Evolutionary conservation across 2,888 invertebrate species (phyloP).

Genomic region (Cosmia trapezina): DNA sequence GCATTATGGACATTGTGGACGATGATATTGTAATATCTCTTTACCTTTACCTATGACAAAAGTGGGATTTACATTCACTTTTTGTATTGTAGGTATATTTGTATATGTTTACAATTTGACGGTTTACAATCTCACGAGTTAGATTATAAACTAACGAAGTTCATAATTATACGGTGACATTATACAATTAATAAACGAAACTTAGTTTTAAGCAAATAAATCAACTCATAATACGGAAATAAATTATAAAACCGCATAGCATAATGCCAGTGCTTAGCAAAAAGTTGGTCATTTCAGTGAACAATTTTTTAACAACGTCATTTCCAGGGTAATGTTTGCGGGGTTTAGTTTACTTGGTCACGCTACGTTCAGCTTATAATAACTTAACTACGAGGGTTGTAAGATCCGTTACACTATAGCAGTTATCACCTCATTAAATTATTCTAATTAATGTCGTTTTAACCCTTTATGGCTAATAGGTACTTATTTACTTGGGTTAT

Average conservation of each 20-base stretch:
- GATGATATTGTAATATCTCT: neutral
- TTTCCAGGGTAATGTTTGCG: conserved; percentile 44
- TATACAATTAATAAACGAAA: neutral
- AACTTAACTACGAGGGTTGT: conserved; percentile 57
- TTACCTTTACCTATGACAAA: neutral
- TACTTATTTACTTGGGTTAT: conserved; percentile 2
- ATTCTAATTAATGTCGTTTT: conserved; percentile 23
- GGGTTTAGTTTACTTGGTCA: conserved; percentile 57
- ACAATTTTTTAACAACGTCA: conserved; percentile 33
- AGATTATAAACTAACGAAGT: too few species aligned
- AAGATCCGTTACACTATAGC: conserved; percentile 31
- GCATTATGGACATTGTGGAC: conserved; percentile 25
- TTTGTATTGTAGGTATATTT: too few species aligned
- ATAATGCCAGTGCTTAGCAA: conserved; percentile 23
- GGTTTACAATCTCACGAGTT: too few species aligned
- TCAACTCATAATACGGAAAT: conserved; percentile 6
- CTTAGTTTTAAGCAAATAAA: neutral
- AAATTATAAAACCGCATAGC: conserved; percentile 12
- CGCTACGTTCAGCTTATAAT: conserved; percentile 61
- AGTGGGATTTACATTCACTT: conserved; percentile 1
- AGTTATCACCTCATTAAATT: conserved; percentile 48
- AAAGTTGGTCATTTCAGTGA: neutral
- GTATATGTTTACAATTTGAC: too few species aligned
- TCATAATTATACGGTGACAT: too few species aligned
- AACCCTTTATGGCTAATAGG: conserved; percentile 13